Percentiles rank a stretch among this genome's conserved stretches.
Evolutionary conservation across 2,797 vertebrate genomes (phyloP).

Genomic region (Gila robusta): DNA sequence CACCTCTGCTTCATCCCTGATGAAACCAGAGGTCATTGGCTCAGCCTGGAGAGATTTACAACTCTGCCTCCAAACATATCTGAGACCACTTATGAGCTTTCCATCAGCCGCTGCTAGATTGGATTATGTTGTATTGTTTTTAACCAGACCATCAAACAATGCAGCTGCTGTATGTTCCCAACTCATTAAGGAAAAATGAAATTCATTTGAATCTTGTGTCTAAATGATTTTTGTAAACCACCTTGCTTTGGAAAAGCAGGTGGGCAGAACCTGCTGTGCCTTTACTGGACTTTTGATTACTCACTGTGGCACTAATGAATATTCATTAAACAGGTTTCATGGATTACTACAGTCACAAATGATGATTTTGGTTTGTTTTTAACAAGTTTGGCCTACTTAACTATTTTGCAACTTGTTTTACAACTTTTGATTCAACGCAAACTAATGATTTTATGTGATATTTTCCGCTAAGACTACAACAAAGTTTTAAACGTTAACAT

Average conservation of each 20-base stretch:
- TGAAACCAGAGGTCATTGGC: conserved; percentile 42
- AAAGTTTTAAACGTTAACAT: not conserved
- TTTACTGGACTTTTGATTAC: conserved; percentile 20
- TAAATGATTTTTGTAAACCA: conserved; percentile 35
- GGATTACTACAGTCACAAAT: not conserved
- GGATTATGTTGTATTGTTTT: conserved; percentile 59
- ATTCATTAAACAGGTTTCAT: conserved; percentile 12
- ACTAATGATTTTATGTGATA: not conserved
- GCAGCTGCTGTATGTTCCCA: not conserved
- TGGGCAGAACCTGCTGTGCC: conserved; percentile 13
- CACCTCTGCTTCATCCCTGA: conserved; percentile 40
- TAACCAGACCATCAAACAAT: conserved; percentile 19
- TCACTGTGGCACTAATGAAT: conserved; percentile 14
- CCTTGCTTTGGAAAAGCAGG: not conserved
- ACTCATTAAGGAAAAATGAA: conserved; percentile 1
- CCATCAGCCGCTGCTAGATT: not conserved
- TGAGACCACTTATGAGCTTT: conserved; percentile 15
- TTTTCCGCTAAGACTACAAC: not conserved
- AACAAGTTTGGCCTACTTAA: not conserved
- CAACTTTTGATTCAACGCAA: not conserved
- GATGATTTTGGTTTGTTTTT: not conserved
- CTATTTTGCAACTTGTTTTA: not conserved
- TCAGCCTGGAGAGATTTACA: conserved; percentile 19
- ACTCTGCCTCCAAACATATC: conserved; percentile 24
- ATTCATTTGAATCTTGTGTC: conserved; percentile 2